These are phyloP conservation scores for Aphaenogaster ashmeadi DNA, from an alignment of 1,140 invertebrate species.

Conservation along the genomic window DNA sequence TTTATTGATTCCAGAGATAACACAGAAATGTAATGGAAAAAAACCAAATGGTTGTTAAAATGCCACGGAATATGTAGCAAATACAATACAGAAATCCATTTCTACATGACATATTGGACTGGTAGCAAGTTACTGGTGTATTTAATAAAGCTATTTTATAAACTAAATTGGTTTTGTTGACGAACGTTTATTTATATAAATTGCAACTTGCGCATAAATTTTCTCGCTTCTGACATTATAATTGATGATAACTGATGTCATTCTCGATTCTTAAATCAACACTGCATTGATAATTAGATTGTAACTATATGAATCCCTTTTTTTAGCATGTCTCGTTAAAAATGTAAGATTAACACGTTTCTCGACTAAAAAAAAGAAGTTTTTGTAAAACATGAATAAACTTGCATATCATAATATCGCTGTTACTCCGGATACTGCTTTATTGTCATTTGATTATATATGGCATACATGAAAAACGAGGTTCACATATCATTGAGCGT, in stretches of 20 bases:
- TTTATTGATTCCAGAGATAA: conserved; percentile 3
- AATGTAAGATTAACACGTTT: conserved; percentile 4
- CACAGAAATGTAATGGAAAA: background rate
- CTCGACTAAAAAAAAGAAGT: background rate
- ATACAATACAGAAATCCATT: conserved; percentile 1
- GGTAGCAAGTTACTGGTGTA: background rate
- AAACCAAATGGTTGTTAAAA: background rate
- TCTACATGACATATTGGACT: background rate
- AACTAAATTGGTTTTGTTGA: conserved; percentile 1
- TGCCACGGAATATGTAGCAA: background rate
- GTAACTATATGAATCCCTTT: no score
- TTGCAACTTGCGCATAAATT: conserved; percentile 1
- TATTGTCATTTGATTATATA: conserved; percentile 45
- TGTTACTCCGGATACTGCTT: background rate
- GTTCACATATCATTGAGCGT: conserved; percentile 3
- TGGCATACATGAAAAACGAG: conserved; percentile 27
- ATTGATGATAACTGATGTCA: conserved; percentile 5
- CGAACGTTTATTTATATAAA: conserved; percentile 1
- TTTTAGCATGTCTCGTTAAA: background rate
- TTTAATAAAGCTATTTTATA: conserved; percentile 14
- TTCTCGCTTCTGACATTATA: background rate
- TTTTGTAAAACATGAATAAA: background rate
- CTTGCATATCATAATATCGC: background rate
- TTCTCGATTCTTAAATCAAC: background rate
- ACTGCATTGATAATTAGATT: background rate